phyloP scores from a whole-genome alignment of 2,113 vertebrate species.

The Sitta europaea region DNA sequence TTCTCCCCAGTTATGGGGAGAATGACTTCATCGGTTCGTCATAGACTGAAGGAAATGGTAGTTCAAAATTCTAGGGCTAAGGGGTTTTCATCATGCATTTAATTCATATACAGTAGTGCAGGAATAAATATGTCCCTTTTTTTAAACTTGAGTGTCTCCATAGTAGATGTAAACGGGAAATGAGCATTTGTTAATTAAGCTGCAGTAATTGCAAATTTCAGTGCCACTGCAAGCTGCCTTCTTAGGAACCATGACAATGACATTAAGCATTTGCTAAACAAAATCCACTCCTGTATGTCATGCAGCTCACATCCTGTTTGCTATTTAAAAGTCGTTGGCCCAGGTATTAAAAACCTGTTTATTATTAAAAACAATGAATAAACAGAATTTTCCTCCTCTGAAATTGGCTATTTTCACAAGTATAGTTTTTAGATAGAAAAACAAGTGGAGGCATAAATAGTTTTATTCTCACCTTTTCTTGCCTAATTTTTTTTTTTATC shows the following conservation, averaged over 20 bases:
- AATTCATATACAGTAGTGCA: background rate
- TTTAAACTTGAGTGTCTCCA: background rate
- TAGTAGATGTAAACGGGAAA: background rate
- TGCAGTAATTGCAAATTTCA: background rate
- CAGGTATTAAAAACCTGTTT: too few species aligned
- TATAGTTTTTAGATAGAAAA: background rate
- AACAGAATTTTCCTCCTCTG: background rate
- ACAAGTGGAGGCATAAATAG: background rate
- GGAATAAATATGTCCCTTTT: background rate
- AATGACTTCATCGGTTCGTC: background rate
- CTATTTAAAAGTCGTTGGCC: background rate
- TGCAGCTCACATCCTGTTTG: slow-evolving; percentile 36
- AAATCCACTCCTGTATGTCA: slow-evolving; percentile 8
- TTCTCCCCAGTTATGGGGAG: background rate
- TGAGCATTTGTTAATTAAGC: background rate
- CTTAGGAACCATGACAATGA: slow-evolving; percentile 54
- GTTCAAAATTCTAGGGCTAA: background rate
- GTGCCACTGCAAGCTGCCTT: background rate
- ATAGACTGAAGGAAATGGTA: background rate
- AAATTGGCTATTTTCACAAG: background rate
- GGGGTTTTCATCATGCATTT: background rate
- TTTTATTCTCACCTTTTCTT: background rate
- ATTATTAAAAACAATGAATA: background rate
- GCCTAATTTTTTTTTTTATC: background rate
- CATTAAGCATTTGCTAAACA: slow-evolving; percentile 56